Evolutionary conservation across 1,140 invertebrate species (phyloP).

Genomic region (Drosophila oshimai): DNA sequence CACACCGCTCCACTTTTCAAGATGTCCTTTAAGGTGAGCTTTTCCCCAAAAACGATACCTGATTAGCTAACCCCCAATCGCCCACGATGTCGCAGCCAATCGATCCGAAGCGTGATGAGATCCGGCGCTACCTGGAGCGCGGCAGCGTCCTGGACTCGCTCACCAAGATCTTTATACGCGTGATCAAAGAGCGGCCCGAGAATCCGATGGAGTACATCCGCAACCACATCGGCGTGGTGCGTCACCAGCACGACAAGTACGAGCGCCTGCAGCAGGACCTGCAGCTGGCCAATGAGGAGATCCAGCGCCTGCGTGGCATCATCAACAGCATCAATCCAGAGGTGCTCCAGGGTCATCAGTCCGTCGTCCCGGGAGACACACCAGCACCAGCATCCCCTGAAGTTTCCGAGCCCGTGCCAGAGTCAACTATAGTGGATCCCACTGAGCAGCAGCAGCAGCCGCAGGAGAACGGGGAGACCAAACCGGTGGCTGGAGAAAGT

Average conservation of each 20-base stretch:
- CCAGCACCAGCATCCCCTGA: not conserved
- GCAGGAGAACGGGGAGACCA: not conserved
- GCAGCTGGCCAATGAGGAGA: slow-evolving; percentile 65
- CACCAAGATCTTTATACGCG: slow-evolving; percentile 91
- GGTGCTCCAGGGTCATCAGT: slow-evolving; percentile 31
- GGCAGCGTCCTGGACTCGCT: slow-evolving; percentile 95
- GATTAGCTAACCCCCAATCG: not conserved
- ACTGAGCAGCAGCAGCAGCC: not conserved
- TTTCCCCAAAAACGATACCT: not conserved
- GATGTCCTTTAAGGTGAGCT: slow-evolving; percentile 74
- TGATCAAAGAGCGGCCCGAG: slow-evolving; percentile 96
- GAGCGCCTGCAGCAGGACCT: slow-evolving; percentile 71
- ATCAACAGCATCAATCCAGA: slow-evolving; percentile 69
- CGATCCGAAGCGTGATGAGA: slow-evolving; percentile 95
- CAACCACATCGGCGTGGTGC: slow-evolving; percentile 83
- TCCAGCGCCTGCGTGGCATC: slow-evolving; percentile 64
- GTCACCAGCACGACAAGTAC: slow-evolving; percentile 68
- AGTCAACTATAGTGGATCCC: not conserved
- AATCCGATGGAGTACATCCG: slow-evolving; percentile 92
- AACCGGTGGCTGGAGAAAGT: not conserved
- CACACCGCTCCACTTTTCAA: slow-evolving; percentile 47
- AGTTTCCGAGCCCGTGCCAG: slow-evolving; percentile 12
- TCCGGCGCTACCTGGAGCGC: slow-evolving; percentile 95
- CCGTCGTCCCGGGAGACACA: slow-evolving; percentile 7
- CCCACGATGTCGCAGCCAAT: slow-evolving; percentile 84